Evolutionary conservation across 2,113 vertebrate genomes (phyloP).

Genomic region (Lophura nycthemera): DNA sequence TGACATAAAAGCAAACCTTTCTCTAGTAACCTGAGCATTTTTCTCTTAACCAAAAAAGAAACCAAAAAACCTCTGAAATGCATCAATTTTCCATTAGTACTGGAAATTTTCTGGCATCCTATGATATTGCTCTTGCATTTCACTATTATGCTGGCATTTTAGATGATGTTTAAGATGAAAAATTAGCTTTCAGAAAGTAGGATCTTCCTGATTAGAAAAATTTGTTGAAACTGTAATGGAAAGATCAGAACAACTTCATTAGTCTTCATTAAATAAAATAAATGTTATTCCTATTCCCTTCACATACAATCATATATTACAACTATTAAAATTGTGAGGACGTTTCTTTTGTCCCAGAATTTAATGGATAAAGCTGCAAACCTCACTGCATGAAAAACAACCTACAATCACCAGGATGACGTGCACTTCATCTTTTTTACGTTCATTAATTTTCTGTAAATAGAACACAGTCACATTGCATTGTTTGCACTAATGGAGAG

Average conservation of each 20-base stretch:
- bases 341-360: constrained; percentile 54
- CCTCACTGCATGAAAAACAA: constrained; percentile 61
- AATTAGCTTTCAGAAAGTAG: constrained; percentile 29
- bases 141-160: constrained; percentile 25
- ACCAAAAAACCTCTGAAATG: not conserved
- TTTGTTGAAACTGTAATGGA: constrained; percentile 39
- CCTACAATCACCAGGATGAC: constrained; percentile 8
- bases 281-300: constrained; percentile 67
- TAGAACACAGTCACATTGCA: constrained; percentile 24
- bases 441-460: constrained; percentile 57
- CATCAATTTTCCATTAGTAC: not conserved
- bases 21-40: not conserved
- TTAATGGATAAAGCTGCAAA: constrained; percentile 55
- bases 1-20: not conserved
- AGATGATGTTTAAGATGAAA: constrained; percentile 34
- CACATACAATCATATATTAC: constrained; percentile 51
- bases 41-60: not conserved
- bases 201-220: constrained; percentile 49
- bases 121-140: not conserved
- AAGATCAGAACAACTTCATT: constrained; percentile 68
- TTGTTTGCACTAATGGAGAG: constrained; percentile 56
- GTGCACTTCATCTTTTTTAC: constrained; percentile 56
- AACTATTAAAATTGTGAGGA: constrained; percentile 54
- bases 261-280: constrained; percentile 75
- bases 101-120: not conserved